These are phyloP conservation scores for Linepithema humile DNA, from an alignment of 1,140 invertebrate species.

Conservation along the genomic window DNA sequence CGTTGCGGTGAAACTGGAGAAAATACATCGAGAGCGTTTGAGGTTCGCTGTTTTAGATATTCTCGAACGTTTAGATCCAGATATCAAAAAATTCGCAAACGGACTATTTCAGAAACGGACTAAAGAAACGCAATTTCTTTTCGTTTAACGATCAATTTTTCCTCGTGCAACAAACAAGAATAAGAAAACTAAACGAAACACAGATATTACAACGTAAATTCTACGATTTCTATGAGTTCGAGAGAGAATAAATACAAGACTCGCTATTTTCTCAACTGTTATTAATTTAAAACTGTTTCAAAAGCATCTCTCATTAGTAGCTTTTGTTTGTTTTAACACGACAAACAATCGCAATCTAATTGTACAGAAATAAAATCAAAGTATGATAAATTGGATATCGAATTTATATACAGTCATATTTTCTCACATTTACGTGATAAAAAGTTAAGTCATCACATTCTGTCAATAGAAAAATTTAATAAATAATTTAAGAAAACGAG, in stretches of 20 bases:
- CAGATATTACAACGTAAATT: neutral
- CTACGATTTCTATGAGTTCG: neutral
- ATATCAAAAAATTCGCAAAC: constrained; percentile 44
- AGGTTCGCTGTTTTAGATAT: constrained; percentile 17
- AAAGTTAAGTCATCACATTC: neutral
- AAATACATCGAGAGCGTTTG: constrained; percentile 23
- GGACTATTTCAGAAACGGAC: constrained; percentile 3
- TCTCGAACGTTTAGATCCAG: constrained; percentile 12
- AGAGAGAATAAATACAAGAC: neutral
- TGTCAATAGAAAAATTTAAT: neutral
- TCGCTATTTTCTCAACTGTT: constrained; percentile 4
- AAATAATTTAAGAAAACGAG: neutral
- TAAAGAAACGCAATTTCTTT: constrained; percentile 21
- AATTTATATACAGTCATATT: neutral
- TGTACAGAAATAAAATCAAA: neutral
- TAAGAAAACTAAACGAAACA: constrained; percentile 8
- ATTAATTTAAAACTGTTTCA: neutral
- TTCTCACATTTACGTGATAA: neutral
- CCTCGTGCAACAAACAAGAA: constrained; percentile 1
- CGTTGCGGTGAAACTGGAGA: constrained; percentile 2
- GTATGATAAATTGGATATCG: neutral
- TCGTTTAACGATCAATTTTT: constrained; percentile 3
- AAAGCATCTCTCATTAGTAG: neutral
- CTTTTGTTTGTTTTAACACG: neutral
- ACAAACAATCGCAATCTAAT: neutral